Percentiles rank a stretch among this genome's conserved stretches.
phyloP scores from a whole-genome alignment of 2,888 invertebrate species.

The Cacoxenus indagator region DNA sequence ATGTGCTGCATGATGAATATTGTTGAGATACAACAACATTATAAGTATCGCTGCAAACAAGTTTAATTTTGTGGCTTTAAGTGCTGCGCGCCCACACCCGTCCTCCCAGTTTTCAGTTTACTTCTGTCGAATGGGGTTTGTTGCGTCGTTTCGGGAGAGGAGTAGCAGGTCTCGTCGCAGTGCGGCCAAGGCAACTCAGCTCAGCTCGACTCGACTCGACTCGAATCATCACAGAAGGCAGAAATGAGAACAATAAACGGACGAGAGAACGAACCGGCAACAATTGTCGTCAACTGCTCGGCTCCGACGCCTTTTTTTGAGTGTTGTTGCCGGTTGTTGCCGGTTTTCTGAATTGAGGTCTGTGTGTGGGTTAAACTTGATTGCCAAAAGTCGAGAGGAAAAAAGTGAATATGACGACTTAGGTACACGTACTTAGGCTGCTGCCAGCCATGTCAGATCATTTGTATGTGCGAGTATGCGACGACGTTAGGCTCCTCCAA shows the following conservation, averaged over 20 bases:
- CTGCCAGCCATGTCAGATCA: background rate
- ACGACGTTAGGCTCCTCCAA: background rate
- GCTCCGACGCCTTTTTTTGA: background rate
- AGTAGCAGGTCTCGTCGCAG: background rate
- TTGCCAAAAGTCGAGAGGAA: constrained; percentile 47
- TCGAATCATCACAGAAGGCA: constrained; percentile 9
- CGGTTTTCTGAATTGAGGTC: constrained; percentile 10
- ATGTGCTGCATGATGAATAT: background rate
- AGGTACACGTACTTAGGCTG: background rate
- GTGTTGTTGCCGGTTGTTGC: constrained; percentile 4
- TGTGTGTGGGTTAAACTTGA: constrained; percentile 58
- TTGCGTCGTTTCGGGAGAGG: too few relatives aligned
- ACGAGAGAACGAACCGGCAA: background rate
- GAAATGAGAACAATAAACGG: constrained; percentile 15
- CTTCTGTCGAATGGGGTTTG: too few relatives aligned
- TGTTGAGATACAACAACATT: background rate
- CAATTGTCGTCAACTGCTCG: background rate
- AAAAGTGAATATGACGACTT: constrained; percentile 6
- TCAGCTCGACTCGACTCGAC: background rate
- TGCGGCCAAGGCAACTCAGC: constrained; percentile 1
- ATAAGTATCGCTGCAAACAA: constrained; percentile 38
- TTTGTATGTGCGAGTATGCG: background rate
- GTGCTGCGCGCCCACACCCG: constrained; percentile 34
- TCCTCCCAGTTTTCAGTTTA: too few relatives aligned
- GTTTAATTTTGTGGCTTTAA: constrained; percentile 52